Conservation (phyloP, 2,797 vertebrate genomes). For the Cygnus olor region DNA sequence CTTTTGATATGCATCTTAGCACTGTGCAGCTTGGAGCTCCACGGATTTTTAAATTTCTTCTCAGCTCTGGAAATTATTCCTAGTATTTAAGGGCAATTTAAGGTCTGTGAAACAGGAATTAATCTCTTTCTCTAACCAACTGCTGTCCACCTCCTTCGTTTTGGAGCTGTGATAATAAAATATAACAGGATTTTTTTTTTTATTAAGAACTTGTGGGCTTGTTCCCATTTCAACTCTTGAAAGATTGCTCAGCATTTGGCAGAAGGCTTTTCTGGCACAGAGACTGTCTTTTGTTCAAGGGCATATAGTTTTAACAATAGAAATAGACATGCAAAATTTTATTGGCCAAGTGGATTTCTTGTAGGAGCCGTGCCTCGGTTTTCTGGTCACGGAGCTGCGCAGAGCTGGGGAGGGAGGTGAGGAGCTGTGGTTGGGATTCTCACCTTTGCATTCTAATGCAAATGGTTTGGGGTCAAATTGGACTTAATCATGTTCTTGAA, state of each 20-base stretch:
- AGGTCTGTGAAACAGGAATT: background rate
- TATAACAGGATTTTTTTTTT: background rate
- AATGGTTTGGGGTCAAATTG: background rate
- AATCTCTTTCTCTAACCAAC: background rate
- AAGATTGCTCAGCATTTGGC: background rate
- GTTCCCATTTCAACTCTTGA: background rate
- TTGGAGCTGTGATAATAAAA: background rate
- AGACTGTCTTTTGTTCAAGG: background rate
- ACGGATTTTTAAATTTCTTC: background rate
- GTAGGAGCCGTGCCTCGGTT: background rate
- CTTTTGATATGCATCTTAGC: background rate
- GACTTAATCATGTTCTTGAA: background rate
- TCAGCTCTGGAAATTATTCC: background rate
- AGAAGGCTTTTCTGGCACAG: background rate
- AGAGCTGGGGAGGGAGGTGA: background rate
- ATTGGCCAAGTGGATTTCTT: background rate
- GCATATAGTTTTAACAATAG: background rate
- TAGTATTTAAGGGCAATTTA: background rate
- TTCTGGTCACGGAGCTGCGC: background rate
- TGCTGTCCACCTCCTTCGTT: background rate
- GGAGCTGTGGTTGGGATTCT: background rate
- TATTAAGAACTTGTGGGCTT: background rate
- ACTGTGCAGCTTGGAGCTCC: background rate
- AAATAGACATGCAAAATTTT: rapidly evolving
- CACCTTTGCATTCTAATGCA: too few species aligned